Evolutionary conservation across 2,888 invertebrate species (phyloP).

Genomic region (Euzetes globulus): DNA sequence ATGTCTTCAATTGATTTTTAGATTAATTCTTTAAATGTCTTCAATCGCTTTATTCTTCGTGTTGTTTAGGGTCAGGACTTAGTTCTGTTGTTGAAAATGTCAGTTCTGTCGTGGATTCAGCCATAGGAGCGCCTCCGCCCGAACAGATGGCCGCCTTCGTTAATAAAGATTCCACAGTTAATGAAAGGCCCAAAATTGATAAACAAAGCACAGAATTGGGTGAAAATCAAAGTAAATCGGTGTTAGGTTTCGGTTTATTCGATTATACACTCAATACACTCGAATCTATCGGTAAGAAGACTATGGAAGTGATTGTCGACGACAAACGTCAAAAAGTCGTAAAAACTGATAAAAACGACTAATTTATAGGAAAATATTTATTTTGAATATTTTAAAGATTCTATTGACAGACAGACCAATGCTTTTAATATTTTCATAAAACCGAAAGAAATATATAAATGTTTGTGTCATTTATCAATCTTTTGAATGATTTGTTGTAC

Average conservation of each 20-base stretch:
- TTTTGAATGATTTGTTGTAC: conserved; percentile 45
- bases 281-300: conserved; percentile 8
- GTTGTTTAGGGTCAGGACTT: not conserved
- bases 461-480: not conserved
- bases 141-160: conserved; percentile 3
- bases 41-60: not conserved
- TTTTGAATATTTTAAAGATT: too few relatives aligned
- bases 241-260: conserved; percentile 11
- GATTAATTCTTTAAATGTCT: too few relatives aligned
- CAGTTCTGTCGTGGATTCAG: not conserved
- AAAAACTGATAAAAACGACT: not conserved
- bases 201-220: not conserved
- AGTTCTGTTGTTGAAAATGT: conserved; percentile 24
- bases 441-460: not conserved
- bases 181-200: not conserved
- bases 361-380: not conserved
- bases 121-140: conserved; percentile 13
- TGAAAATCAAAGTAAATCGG: not conserved
- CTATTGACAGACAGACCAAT: too few relatives aligned
- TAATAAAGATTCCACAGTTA: too few relatives aligned
- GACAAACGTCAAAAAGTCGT: not conserved
- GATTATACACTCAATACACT: conserved; percentile 9
- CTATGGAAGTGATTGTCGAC: not conserved
- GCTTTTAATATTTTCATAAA: not conserved
- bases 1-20: not conserved